These are phyloP conservation scores for Eulithis prunata DNA, from an alignment of 2,888 invertebrate genomes.

Conservation along the genomic window DNA sequence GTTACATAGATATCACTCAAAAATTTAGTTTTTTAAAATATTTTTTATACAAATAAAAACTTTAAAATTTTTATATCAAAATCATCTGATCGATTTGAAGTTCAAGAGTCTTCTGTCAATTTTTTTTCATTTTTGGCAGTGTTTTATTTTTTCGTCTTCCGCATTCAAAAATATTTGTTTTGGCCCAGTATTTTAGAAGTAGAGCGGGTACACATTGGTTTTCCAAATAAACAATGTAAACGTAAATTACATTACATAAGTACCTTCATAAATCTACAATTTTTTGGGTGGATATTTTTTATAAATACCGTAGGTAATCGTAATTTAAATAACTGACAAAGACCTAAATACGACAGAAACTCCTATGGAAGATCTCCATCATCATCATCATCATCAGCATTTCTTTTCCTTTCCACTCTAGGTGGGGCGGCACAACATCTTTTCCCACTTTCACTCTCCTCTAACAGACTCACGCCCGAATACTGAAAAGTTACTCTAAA, in stretches of 20 bases:
- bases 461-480: neutral
- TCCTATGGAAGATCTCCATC: too few species aligned
- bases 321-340: too few species aligned
- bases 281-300: too few species aligned
- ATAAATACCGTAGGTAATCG: too few species aligned
- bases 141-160: constrained; percentile 37
- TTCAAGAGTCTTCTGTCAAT: constrained; percentile 58
- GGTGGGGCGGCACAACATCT: too few species aligned
- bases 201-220: constrained; percentile 5
- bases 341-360: too few species aligned
- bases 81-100: constrained; percentile 58
- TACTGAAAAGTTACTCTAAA: too few species aligned
- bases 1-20: constrained; percentile 46
- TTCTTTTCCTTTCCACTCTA: too few species aligned
- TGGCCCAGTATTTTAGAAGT: constrained; percentile 32
- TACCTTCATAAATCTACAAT: too few species aligned
- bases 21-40: constrained; percentile 54
- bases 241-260: too few species aligned
- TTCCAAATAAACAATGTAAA: too few species aligned
- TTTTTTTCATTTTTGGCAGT: constrained; percentile 46
- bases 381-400: too few species aligned
- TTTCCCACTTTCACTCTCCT: neutral
- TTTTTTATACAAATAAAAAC: constrained; percentile 50
- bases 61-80: constrained; percentile 52
- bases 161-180: constrained; percentile 41